Conservation (phyloP, 2,113 vertebrate species). For the Solea solea region DNA sequence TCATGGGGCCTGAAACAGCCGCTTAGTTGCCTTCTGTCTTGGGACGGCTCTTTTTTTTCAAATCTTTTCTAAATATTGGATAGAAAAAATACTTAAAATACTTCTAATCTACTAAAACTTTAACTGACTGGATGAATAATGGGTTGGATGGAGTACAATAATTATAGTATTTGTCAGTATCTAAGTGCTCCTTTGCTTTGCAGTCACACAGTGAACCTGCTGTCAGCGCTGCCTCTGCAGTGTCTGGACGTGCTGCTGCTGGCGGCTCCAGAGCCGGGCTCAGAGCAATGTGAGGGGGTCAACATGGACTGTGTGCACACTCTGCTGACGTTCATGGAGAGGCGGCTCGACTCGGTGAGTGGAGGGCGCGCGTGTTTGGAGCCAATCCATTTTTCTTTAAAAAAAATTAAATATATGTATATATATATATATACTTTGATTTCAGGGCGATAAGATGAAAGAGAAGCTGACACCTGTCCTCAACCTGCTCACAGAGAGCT, state of each 20-base stretch:
- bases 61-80: too few species aligned
- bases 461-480: conserved; percentile 84
- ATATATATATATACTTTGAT: conserved; percentile 14
- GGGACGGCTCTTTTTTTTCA: too few species aligned
- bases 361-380: not conserved
- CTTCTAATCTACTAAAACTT: too few species aligned
- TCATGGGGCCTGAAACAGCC: too few species aligned
- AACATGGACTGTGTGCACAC: conserved; percentile 85
- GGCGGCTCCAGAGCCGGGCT: conserved; percentile 59
- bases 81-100: too few species aligned
- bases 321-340: conserved; percentile 80
- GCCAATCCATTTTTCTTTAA: too few species aligned
- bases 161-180: too few species aligned
- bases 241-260: conserved; percentile 83
- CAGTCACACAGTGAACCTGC: conserved; percentile 85
- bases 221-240: conserved; percentile 87
- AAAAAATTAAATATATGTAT: too few species aligned
- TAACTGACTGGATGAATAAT: too few species aligned
- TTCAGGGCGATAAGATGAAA: conserved; percentile 79
- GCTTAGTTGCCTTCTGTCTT: too few species aligned
- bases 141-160: too few species aligned
- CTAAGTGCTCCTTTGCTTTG: too few species aligned
- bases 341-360: conserved; percentile 74
- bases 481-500: conserved; percentile 84
- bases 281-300: conserved; percentile 74